Evolutionary conservation across 2,797 vertebrate genomes (phyloP), one percentile per base, ranked within the genome.

Genomic region (Amblyraja radiata): DNA sequence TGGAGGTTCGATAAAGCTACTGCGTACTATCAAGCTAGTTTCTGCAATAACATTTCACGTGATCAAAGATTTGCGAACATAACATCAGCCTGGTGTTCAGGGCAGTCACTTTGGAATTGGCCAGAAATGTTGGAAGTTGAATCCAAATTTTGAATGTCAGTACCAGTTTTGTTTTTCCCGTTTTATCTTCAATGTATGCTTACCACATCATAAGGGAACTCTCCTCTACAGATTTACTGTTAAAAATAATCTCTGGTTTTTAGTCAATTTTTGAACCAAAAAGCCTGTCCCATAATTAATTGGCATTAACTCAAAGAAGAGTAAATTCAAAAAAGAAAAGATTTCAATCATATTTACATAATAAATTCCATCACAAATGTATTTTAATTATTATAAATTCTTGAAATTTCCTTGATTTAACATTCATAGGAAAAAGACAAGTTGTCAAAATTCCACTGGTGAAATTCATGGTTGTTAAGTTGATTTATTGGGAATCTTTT

Each of bases 401-500:
- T 88, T 16, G 36, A 6, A 68, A 36, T 18, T 68, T 21, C 36
- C 16, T 4, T 65, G 16, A 18, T 88, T 86, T 88, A 16, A 21
- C 36, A 10, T 36, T 23, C n/a, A 88, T 68, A 63, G 7, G 16
- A 68, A 54, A 36, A 88, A n/a, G n/a, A 88, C 32, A 1, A 65
- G 32, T 21, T 73, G 71, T 73, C 14, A n/a, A 36, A 88, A 88
- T 23, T 88, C 68, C n/a, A 68, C 36, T 36, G 16, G 65, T 88
- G n/a, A 88, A 88, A 46, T n/a, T 68, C 16, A 88, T 88, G 84
- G 23, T 88, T 88, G 32, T 16, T 21, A 65, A 32, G 32, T 88
- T 88, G 61, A 88, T 88, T 86, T 86, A 86, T 63, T 86, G 58
- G 58, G 28, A 86, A 63, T 63, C n/a, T 86, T 28, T 76, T 76